Percentiles rank a stretch among this genome's conserved stretches.
Evolutionary conservation across 2,797 vertebrate species (phyloP).

Genomic region (Phoeniculus purpureus): DNA sequence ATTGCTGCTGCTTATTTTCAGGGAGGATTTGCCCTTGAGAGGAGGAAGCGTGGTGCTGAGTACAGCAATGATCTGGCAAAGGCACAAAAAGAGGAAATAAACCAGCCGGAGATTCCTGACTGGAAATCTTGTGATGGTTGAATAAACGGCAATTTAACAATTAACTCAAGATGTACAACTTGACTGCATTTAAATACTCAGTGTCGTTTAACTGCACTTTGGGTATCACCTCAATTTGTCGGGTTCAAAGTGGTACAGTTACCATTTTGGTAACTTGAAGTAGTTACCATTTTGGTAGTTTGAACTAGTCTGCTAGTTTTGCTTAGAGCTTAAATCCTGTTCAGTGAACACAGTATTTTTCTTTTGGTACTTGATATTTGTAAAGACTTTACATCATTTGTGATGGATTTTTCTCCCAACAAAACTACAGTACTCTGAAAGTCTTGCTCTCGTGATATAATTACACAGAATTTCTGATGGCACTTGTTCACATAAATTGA

Average conservation of each 20-base stretch:
- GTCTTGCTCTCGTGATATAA: background rate
- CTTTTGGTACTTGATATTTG: background rate
- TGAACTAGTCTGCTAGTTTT: background rate
- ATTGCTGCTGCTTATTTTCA: background rate
- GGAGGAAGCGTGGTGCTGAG: background rate
- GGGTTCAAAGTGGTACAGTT: background rate
- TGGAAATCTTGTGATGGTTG: constrained; percentile 7
- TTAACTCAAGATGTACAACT: background rate
- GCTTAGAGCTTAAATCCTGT: background rate
- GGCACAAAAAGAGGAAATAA: constrained; percentile 24
- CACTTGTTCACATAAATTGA: background rate
- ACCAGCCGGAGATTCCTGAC: constrained; percentile 42
- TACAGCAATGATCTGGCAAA: background rate
- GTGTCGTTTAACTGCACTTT: background rate
- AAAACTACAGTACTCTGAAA: fast-evolving
- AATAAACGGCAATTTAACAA: background rate
- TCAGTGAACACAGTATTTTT: background rate
- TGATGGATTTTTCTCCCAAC: background rate
- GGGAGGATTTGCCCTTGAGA: background rate
- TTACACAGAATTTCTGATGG: background rate
- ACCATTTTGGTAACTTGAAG: too few relatives aligned
- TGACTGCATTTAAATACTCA: background rate
- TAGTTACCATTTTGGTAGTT: too few relatives aligned
- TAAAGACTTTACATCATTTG: background rate
- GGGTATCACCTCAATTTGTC: background rate